Base-by-base conservation (phyloP, 2,888 invertebrate species). In the Schizaphis graminum region DNA sequence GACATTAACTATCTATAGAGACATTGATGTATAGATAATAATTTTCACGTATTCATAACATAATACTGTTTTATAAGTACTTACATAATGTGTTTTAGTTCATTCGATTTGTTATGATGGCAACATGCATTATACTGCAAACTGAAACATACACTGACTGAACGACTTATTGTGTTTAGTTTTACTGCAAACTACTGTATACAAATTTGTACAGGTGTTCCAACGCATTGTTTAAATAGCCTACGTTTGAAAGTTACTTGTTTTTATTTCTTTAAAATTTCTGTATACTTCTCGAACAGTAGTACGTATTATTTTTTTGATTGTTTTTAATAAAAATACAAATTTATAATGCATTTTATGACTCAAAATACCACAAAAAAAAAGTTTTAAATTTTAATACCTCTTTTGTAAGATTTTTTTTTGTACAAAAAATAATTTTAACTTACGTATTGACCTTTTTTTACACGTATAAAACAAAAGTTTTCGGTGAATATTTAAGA, bases 201-300 rank as follows among this genome's bases (percentile, higher is more conserved):
- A 87, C n/a, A 49, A 85, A 85, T 91, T 91, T 85, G 57, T 56
- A 91, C 91, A 91, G 91, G 91, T 91, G 91, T 85, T 21, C 21
- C 28, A 56, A 56, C 49, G 47, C n/a, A 67, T 90, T 90, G 67
- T 90, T 90, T 49, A 35, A 90, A 90, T 13, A 90, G 28, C 28
- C 44, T 61, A 26, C 57, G 57, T 47, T 86, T 47, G 86, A 44
- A 86, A 86, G 47, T 89, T 44, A 28, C 44, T 61, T 28, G 57
- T 61, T 41, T 77, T 89, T 13, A 3, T 89, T 89, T 61, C 89
- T 89, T 89, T 77, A 77, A 77, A 35, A 35, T 35, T 7, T 24
- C 8, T 35, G 35, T 8, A 77, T 24, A 77, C 8, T 77, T 35
- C 21, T 77, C 35, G 5, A 77, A 77, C 2, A 77, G 35, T 77